Evolutionary conservation across 2,113 vertebrate species (phyloP), one percentile per base, ranked within the genome.

Genomic region (Pseudorasbora parva): DNA sequence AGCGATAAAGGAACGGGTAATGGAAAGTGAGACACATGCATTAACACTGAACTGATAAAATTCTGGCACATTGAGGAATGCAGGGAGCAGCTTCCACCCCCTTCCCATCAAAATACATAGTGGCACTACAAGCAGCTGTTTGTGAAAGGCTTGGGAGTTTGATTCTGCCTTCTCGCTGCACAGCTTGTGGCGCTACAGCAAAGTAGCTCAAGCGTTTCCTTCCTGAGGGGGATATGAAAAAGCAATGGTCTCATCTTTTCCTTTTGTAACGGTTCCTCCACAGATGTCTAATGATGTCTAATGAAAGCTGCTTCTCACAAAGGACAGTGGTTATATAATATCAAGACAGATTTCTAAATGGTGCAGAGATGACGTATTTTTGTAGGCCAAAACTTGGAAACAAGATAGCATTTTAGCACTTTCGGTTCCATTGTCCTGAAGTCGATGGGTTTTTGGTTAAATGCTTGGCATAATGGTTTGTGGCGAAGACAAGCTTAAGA

Each of bases 211-310:
- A 93, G 90, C 87, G 86, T 91, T 92, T 93, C 92, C 91, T 94
- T 93, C 93, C 93, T 93, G 90, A 90, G 89, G 86, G 71, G 88
- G 88, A 92, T 90, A 90, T 91, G 85, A 90, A 87, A 89, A 84
- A 81, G 87, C 89, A 92, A 93, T 91, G 87, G 82, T 81, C 85
- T 85, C 77, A 87, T 81, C 47, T 66, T 54, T 56, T 23, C 71
- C 62, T 64, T 64, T 75, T 64, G 74, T 76, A 60, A 72, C 83
- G 78, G 86, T 84, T 88, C 83, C 59, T 88, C 84, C 78, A 72
- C 92, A 93, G 92, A 91, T 93, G 92, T 88, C 88, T 90, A 89
- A 90, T 93, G 90, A 93, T 92, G 91, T 87, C 88, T 90, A 88
- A 90, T 93, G 91, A 93, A 77, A 93, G 90, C 90, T 88, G 88